These are phyloP conservation scores for Alouatta palliata DNA, from an alignment of 2,113 vertebrate species.

Conservation along the genomic window DNA sequence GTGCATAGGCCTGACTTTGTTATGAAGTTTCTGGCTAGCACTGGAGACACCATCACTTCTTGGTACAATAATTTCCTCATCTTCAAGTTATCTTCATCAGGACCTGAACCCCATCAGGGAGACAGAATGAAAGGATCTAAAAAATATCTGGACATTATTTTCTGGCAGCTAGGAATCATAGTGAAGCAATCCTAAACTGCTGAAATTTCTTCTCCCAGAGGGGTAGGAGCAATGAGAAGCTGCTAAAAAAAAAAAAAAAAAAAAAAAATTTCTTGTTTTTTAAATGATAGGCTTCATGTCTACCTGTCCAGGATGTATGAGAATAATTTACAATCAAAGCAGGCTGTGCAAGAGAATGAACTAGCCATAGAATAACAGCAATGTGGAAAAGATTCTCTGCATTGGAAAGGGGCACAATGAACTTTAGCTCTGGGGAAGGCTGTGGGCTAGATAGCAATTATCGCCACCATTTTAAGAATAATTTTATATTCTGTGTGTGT, in stretches of 20 bases:
- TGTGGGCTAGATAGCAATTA: not conserved
- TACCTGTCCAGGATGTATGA: not conserved
- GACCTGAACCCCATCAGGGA: not conserved
- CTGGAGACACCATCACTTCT: not conserved
- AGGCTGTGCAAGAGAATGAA: not conserved
- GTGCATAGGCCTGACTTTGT: not conserved
- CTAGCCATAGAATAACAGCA: not conserved
- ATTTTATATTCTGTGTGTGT: not conserved
- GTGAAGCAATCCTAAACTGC: not conserved
- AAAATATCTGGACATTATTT: not conserved
- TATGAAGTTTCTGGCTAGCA: not conserved
- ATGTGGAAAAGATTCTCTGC: not conserved
- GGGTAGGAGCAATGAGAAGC: not conserved
- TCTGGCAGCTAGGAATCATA: not conserved
- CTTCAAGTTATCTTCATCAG: not conserved
- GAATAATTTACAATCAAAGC: not conserved
- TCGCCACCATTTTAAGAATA: not conserved
- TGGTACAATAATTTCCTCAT: not conserved
- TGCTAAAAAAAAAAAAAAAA: not conserved
- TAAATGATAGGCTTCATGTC: not conserved
- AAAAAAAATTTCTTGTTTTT: not conserved
- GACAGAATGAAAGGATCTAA: constrained; percentile 12
- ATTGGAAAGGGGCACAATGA: not conserved
- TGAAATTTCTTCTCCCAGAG: constrained; percentile 15
- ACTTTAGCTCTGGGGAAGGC: not conserved